Base-by-base conservation (phyloP, 1,140 invertebrate species). In the Elymnias hypermnestra region DNA sequence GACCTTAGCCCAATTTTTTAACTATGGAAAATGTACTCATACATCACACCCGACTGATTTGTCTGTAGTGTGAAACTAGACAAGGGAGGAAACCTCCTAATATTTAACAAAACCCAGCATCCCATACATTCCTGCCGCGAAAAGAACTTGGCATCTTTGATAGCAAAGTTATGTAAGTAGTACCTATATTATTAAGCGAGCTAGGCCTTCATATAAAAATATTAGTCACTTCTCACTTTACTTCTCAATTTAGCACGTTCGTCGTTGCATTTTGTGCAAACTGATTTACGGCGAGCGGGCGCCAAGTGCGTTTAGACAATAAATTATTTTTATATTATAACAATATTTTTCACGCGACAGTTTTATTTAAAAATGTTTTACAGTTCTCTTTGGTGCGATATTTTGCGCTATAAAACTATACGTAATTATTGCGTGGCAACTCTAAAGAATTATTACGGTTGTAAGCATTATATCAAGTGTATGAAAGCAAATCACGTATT, bases 341-440 rank as follows among this genome's bases (percentile, higher is more conserved):
- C 59, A 51, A 54, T 56, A 63, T 60, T 60, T 67, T 51, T 54
- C 43, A 26, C 35, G 39, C 50, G 53, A 56, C 49, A 45, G 45
- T 56, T 55, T 63, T 63, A 67, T 67, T 66, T 63, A 44, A 48
- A 47, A 41, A 51, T 28, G 42, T 45, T 66, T 46, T 46, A 57
- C 33, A 25, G 55, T 25, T 37, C 18, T 12, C 17, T 23, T 44
- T 29, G 29, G 45, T 49, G 48, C 45, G 44, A 52, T 52, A 52
- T 45, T 48, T 48, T 21, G 47, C 33, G 43, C 36, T 36, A 39
- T 52, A 50, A 49, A 49, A 38, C 21, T 13, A 39, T 33, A 31
- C 43, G 48, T 44, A 51, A 44, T 51, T 51, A 51, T 51, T 39
- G 38, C 38, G 13, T 14, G 48, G 36, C 40, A 43, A 8, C 31